Conservation (phyloP, 2,797 vertebrate species). For the Girardinus metallicus region DNA sequence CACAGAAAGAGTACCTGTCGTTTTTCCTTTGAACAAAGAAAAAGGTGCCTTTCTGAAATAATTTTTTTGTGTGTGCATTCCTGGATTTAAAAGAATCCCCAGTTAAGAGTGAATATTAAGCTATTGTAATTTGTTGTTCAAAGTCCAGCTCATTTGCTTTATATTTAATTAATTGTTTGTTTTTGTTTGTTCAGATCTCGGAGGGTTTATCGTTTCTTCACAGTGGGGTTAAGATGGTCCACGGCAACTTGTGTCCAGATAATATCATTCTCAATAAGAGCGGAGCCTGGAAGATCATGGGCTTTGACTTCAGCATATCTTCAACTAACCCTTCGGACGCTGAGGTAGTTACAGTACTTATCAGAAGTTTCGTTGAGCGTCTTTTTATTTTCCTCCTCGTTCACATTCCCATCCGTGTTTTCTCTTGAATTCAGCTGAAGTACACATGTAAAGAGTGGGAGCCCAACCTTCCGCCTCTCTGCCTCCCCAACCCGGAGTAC, state of each 20-base stretch:
- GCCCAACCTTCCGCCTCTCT: slow-evolving; percentile 92
- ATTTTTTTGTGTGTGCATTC: too few relatives aligned
- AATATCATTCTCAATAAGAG: slow-evolving; percentile 99
- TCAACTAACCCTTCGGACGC: slow-evolving; percentile 92
- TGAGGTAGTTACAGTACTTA: slow-evolving; percentile 79
- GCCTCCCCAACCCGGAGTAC: slow-evolving; percentile 97
- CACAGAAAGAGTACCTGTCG: too few relatives aligned
- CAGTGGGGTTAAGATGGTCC: slow-evolving; percentile 98
- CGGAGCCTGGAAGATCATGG: slow-evolving; percentile 99
- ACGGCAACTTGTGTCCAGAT: slow-evolving; percentile 93
- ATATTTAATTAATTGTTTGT: not conserved
- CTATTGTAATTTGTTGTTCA: not conserved
- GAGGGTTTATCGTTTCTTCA: slow-evolving; percentile 98
- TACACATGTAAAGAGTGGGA: slow-evolving; percentile 98
- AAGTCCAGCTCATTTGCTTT: not conserved
- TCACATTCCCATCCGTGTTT: not conserved
- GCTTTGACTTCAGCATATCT: slow-evolving; percentile 96
- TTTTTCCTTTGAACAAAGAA: too few relatives aligned
- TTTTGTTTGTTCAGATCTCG: slow-evolving; percentile 83
- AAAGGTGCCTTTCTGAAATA: too few relatives aligned
- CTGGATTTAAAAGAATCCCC: too few relatives aligned
- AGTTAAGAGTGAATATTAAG: not conserved
- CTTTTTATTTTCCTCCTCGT: not conserved
- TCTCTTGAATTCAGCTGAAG: slow-evolving; percentile 81
- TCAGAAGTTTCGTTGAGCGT: not conserved